Evolutionary conservation across 2,113 vertebrate genomes (phyloP), one percentile per base, ranked within the genome.

Genomic region (Takifugu bimaculatus): DNA sequence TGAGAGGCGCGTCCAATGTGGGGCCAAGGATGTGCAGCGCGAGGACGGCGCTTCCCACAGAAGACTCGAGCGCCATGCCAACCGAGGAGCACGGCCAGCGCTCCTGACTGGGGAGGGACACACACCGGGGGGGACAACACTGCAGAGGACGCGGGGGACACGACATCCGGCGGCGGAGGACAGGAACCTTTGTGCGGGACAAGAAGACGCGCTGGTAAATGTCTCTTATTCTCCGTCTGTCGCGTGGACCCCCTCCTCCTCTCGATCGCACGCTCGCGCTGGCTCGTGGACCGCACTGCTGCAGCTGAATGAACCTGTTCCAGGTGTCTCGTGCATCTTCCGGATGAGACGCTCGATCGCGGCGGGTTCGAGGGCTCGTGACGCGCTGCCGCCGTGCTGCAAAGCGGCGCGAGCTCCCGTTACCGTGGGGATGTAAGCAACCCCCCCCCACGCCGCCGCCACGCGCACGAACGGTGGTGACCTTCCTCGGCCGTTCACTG

Each of bases 61-160:
- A 80, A 77, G 77, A 72, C 77, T 71, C 7, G 65, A 85, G 77
- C 86, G 84, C 82, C 81, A 84, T 83, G 85, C 79, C 78, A 86
- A 84, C 78, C 63, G 63, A 77, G 82, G 84, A 68, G 65, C 75
- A 63, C 32, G 75, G 69, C 72, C 74, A 77, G 77, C 74, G 65
- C 73, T 57, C 57, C 73, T 83, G 77, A 84, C 70, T 68, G 52
- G 35, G 26, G 56, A 59, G 15, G 13, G 47, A 51, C 44, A 43
- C 39, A 58, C 3, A 3, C 26, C 45, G 54, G 35, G 43, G 62
- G 58, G 70, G 72, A 62, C 53, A 62, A 25, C 56, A 69, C 32
- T 15, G 20, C 32, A 64, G 14, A 55, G 42, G 48, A 68, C 45
- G 20, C 20, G 20, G 0, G 26, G 27, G 50, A 50, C 20, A 10